phyloP scores from a whole-genome alignment of 2,797 vertebrate genomes.

The Percopsis omiscomaycus region DNA sequence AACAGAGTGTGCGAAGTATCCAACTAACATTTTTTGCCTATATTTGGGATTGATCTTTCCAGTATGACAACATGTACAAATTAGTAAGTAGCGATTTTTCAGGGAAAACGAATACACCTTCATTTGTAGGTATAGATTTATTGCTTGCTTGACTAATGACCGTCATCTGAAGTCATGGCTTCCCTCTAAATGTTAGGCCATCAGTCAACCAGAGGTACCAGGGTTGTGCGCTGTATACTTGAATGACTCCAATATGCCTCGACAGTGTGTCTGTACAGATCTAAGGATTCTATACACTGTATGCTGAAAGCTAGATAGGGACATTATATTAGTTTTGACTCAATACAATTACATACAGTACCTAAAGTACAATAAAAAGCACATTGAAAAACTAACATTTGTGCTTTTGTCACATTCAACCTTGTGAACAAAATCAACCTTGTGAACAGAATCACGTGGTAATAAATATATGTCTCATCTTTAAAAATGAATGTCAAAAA shows the following conservation, averaged over 20 bases:
- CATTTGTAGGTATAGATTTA: slow-evolving; percentile 21
- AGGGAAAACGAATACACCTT: slow-evolving; percentile 5
- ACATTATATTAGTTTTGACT: no score
- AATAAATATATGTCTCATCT: slow-evolving; percentile 16
- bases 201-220: slow-evolving; percentile 42
- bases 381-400: no score
- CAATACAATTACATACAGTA: no score
- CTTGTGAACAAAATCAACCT: no score
- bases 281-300: background rate
- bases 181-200: slow-evolving; percentile 40
- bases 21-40: background rate
- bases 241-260: slow-evolving; percentile 12
- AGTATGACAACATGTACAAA: background rate
- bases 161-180: slow-evolving; percentile 56
- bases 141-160: slow-evolving; percentile 32
- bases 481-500: slow-evolving; percentile 8
- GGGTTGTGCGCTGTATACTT: background rate
- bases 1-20: background rate
- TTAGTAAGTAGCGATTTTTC: background rate
- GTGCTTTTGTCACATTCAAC: no score
- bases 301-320: no score
- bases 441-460: no score
- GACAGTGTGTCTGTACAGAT: slow-evolving; percentile 14
- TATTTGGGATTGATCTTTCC: background rate
- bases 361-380: no score